Percentiles rank a stretch among this genome's conserved stretches.
Evolutionary conservation across 1,140 invertebrate genomes (phyloP).

Genomic region (Lepeophtheirus salmonis): DNA sequence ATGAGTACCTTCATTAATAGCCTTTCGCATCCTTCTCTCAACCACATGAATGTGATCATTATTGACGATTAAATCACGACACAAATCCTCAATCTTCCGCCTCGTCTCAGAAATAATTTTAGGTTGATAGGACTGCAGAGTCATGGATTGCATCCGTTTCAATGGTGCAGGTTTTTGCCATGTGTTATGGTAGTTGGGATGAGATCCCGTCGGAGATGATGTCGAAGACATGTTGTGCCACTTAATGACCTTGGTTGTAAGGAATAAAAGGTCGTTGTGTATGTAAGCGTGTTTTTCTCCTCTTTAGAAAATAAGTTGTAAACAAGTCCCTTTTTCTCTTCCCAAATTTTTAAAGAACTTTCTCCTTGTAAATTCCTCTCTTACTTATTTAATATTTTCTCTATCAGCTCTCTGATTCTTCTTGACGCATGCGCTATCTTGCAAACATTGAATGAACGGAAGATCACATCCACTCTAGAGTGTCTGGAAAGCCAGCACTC

Average conservation of each 20-base stretch:
- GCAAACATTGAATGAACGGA: no score
- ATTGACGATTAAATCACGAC: slow-evolving; percentile 16
- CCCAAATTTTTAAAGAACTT: background rate
- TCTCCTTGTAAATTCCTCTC: no score
- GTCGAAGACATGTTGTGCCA: background rate
- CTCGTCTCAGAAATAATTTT: slow-evolving; percentile 13
- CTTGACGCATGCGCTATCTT: no score
- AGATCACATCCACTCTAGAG: no score
- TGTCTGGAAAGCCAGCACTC: no score
- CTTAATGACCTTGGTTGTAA: no score
- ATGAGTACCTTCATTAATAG: slow-evolving; percentile 11
- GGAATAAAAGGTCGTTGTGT: background rate
- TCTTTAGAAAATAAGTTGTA: background rate
- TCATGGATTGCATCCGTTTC: slow-evolving; percentile 14
- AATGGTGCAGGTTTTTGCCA: background rate
- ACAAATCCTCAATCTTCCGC: slow-evolving; percentile 17
- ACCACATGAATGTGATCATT: slow-evolving; percentile 19
- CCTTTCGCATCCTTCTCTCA: slow-evolving; percentile 2
- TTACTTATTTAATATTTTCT: no score
- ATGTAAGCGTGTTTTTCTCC: background rate
- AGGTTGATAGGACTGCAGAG: slow-evolving; percentile 15
- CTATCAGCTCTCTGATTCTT: no score
- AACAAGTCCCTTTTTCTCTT: background rate
- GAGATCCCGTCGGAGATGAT: background rate
- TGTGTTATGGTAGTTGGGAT: slow-evolving; percentile 5